These are phyloP conservation scores for Grallaria varia DNA, from an alignment of 2,113 vertebrate species.

Conservation along the genomic window DNA sequence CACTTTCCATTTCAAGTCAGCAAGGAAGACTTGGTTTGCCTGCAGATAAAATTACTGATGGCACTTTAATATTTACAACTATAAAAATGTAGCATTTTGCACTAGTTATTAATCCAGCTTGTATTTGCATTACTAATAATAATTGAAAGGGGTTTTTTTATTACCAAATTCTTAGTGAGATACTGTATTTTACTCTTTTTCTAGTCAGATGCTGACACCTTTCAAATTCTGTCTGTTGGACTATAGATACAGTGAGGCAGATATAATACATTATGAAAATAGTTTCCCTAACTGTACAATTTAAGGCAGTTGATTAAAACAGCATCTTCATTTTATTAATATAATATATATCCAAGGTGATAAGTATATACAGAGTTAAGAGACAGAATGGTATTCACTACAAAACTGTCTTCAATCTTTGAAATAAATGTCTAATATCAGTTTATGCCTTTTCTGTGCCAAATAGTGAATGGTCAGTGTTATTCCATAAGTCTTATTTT, in stretches of 20 bases:
- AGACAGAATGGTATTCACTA: neutral
- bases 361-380: neutral
- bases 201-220: neutral
- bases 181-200: neutral
- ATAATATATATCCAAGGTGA: neutral
- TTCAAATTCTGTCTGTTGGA: neutral
- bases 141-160: neutral
- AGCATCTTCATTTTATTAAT: neutral
- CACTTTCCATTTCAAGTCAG: neutral
- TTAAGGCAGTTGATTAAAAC: neutral
- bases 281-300: neutral
- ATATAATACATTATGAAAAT: neutral
- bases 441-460: neutral
- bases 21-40: neutral
- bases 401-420: neutral
- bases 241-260: neutral
- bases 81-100: neutral
- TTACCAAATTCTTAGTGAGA: neutral
- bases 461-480: neutral
- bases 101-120: neutral
- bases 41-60: neutral
- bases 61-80: neutral
- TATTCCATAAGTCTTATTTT: neutral
- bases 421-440: neutral
- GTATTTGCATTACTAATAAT: neutral